Percentiles rank a stretch among this genome's conserved stretches.
Evolutionary conservation across 35 echinoderm and acorn worm genomes (phyloP).

Genomic region (Apostichopus californicus): DNA sequence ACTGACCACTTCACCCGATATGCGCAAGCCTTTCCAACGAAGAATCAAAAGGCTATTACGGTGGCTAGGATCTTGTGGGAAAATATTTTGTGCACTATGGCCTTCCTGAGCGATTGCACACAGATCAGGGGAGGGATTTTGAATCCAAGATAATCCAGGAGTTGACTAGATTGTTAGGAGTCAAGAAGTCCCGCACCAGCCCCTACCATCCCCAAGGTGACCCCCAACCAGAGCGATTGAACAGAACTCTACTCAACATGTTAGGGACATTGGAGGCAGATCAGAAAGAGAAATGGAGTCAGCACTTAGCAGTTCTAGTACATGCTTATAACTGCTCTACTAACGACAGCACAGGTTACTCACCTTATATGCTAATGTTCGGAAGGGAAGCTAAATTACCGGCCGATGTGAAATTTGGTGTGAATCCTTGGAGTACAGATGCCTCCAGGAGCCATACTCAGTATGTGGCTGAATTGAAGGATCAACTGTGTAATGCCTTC

Average conservation of each 20-base stretch:
- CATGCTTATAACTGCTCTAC: constrained; percentile 64
- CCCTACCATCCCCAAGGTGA: constrained; percentile 68
- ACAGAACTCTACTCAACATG: constrained; percentile 59
- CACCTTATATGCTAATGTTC: constrained; percentile 65
- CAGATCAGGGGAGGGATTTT: constrained; percentile 54
- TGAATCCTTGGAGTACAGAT: background rate
- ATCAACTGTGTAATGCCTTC: constrained; percentile 7
- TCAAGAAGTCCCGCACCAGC: constrained; percentile 45
- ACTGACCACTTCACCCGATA: constrained; percentile 72
- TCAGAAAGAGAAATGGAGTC: constrained; percentile 53
- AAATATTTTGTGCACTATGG: constrained; percentile 52
- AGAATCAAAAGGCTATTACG: constrained; percentile 47
- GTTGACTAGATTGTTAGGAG: constrained; percentile 6
- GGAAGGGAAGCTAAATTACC: constrained; percentile 61
- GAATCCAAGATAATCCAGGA: constrained; percentile 32
- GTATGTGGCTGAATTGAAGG: constrained; percentile 11
- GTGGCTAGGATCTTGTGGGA: constrained; percentile 46
- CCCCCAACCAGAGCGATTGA: constrained; percentile 59
- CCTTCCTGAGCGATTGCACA: constrained; percentile 28
- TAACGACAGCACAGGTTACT: constrained; percentile 61
- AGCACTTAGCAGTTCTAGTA: constrained; percentile 58
- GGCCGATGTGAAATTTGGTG: constrained; percentile 41
- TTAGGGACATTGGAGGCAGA: constrained; percentile 57
- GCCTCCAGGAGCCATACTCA: background rate
- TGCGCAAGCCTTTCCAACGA: constrained; percentile 62